These are phyloP conservation scores for Chamaetylas fuelleborni DNA, from an alignment of 2,113 vertebrate species.

Conservation along the genomic window DNA sequence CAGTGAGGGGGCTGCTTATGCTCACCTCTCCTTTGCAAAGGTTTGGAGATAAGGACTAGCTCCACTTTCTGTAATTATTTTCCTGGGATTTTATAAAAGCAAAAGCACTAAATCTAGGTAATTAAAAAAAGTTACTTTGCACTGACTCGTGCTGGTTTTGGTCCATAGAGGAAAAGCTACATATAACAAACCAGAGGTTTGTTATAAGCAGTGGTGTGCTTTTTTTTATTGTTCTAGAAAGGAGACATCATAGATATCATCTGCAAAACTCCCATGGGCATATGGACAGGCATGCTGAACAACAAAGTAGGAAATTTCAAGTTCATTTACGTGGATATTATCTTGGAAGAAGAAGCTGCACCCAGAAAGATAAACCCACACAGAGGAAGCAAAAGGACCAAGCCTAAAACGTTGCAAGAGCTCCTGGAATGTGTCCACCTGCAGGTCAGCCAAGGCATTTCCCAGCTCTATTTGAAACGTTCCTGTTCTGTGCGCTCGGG, in stretches of 20 bases:
- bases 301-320: constrained; percentile 91
- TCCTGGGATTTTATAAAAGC: neutral
- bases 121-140: neutral
- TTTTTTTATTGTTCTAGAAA: constrained; percentile 73
- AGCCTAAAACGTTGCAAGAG: constrained; percentile 82
- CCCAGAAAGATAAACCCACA: constrained; percentile 76
- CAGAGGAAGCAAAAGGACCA: constrained; percentile 68
- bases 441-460: constrained; percentile 76
- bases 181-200: neutral
- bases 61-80: neutral
- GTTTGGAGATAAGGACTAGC: neutral
- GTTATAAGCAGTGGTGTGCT: neutral
- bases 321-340: constrained; percentile 92
- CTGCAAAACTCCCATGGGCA: constrained; percentile 90
- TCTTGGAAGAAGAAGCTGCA: constrained; percentile 71
- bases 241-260: constrained; percentile 93
- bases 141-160: neutral
- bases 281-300: constrained; percentile 91
- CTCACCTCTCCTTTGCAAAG: neutral
- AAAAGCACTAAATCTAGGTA: neutral
- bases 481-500: rapidly evolving
- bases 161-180: neutral
- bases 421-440: constrained; percentile 82
- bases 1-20: neutral
- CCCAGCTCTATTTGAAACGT: neutral